These are phyloP conservation scores for Pangasius mekongensis DNA, from an alignment of 2,797 vertebrate genomes.

Conservation along the genomic window DNA sequence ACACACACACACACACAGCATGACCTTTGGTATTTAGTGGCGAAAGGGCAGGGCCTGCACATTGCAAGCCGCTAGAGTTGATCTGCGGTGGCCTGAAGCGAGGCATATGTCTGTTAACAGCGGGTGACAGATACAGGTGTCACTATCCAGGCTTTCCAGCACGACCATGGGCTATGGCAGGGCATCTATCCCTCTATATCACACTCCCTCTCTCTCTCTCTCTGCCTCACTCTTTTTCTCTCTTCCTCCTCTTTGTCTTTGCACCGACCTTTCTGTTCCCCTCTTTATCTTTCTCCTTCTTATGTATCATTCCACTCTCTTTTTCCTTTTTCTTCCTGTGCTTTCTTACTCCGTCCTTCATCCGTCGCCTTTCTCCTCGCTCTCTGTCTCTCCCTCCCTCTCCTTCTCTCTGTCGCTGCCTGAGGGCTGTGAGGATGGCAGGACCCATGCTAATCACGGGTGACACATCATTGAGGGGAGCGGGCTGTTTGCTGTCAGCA, in stretches of 20 bases:
- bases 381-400: conserved; percentile 33
- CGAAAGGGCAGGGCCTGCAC: conserved; percentile 52
- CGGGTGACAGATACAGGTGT: conserved; percentile 64
- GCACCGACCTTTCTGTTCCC: conserved; percentile 15
- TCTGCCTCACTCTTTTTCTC: conserved; percentile 21
- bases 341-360: conserved; percentile 20
- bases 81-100: conserved; percentile 56
- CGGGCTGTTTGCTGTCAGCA: conserved; percentile 98
- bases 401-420: conserved; percentile 57
- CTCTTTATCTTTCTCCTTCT: conserved; percentile 22
- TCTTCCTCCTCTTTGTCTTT: conserved; percentile 17
- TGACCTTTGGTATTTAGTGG: conserved; percentile 63
- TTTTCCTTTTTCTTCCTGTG: conserved; percentile 40
- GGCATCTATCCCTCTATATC: conserved; percentile 32
- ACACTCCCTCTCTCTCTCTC: not conserved
- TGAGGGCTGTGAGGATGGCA: conserved; percentile 65
- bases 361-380: conserved; percentile 22
- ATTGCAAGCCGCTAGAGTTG: conserved; percentile 49
- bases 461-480: conserved; percentile 98
- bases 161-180: conserved; percentile 42
- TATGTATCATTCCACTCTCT: conserved; percentile 32
- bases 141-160: conserved; percentile 59
- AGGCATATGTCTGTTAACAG: conserved; percentile 62
- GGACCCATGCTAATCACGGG: conserved; percentile 91
- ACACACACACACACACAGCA: conserved; percentile 4